phyloP scores from a whole-genome alignment of 2,888 invertebrate genomes.

The Eurois occulta region DNA sequence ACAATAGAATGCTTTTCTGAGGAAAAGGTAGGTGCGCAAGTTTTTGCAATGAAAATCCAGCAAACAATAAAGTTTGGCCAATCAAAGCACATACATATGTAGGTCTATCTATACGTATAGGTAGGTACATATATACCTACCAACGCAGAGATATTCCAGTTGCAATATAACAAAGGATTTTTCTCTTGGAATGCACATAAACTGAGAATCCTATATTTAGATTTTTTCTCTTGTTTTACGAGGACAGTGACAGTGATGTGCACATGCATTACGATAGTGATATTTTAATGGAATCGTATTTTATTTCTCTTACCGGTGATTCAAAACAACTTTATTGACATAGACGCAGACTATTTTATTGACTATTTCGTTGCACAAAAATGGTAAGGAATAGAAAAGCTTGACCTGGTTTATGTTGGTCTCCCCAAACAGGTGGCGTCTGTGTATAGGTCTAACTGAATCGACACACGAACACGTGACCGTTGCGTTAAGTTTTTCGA shows the following conservation, averaged over 20 bases:
- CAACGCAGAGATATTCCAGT: conserved; percentile 1
- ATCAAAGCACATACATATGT: conserved; percentile 1
- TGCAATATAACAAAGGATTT: conserved; percentile 49
- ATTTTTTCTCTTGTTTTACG: conserved; percentile 50
- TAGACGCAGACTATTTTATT: no score
- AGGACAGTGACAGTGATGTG: conserved; percentile 45
- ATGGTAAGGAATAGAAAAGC: neutral
- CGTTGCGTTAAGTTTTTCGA: neutral
- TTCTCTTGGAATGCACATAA: conserved; percentile 48
- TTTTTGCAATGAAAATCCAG: conserved; percentile 1
- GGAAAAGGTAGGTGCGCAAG: neutral
- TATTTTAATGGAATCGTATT: conserved; percentile 12
- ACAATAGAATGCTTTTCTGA: neutral
- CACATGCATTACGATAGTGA: conserved; percentile 15
- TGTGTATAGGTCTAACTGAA: neutral
- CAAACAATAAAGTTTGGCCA: neutral
- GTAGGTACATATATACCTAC: neutral
- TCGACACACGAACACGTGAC: neutral
- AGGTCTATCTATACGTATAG: neutral
- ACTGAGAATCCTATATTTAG: conserved; percentile 48
- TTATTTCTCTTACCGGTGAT: neutral
- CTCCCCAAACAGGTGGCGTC: neutral
- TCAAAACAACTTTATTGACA: conserved; percentile 2
- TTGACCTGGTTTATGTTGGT: neutral
- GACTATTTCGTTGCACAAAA: neutral